A percentile compares a stretch with the other conserved stretches of the same genome.
These are phyloP conservation scores for Cataglyphis cursor DNA, from an alignment of 2,888 invertebrate species.

Conservation along the genomic window DNA sequence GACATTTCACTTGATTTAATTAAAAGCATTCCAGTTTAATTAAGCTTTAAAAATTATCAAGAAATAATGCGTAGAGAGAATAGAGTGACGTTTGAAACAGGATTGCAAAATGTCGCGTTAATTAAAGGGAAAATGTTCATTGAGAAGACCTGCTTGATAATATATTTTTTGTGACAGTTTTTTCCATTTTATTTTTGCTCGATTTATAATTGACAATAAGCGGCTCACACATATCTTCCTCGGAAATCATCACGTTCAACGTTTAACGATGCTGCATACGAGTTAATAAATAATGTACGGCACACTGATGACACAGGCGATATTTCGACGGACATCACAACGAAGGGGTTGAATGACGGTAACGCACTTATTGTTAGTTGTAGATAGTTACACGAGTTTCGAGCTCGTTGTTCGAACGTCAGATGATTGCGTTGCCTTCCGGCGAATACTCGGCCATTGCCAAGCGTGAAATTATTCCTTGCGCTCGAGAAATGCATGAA, in stretches of 20 bases:
- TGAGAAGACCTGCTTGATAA: neutral
- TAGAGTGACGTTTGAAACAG: neutral
- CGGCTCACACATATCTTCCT: neutral
- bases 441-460: constrained; percentile 31
- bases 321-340: constrained; percentile 10
- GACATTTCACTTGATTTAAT: constrained; percentile 19
- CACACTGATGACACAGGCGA: neutral
- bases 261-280: neutral
- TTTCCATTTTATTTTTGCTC: constrained; percentile 3
- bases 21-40: constrained; percentile 41
- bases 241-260: constrained; percentile 10
- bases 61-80: neutral
- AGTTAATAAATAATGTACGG: constrained; percentile 25
- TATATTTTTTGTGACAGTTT: neutral
- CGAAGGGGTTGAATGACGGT: constrained; percentile 31
- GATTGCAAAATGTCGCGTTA: constrained; percentile 3
- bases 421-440: constrained; percentile 5
- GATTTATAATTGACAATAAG: constrained; percentile 17
- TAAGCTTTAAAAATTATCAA: constrained; percentile 12
- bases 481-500: constrained; percentile 18
- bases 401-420: neutral
- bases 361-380: constrained; percentile 13
- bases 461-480: constrained; percentile 46
- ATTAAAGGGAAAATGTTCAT: constrained; percentile 13
- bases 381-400: constrained; percentile 35